Percentiles rank a stretch among this genome's conserved stretches.
Conservation (phyloP, 2,797 vertebrate genomes). For the Ptychadena robeensis region DNA sequence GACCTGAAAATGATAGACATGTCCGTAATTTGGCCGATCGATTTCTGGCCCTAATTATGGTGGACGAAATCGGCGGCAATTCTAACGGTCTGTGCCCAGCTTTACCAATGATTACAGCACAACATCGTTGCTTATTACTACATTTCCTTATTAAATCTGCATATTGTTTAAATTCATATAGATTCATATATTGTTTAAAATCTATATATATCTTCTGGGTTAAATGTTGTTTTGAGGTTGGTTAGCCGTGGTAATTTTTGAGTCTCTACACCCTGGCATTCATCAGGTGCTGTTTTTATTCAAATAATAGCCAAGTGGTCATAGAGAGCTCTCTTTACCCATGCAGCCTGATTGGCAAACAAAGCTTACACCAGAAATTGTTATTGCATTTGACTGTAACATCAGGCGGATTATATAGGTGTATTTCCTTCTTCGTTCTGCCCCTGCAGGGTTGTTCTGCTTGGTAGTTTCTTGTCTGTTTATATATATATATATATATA, state of each 20-base stretch:
- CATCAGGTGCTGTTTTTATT: constrained; percentile 23
- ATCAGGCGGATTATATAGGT: neutral
- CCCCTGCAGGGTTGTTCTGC: neutral
- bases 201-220: too few relatives aligned
- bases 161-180: neutral
- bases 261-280: neutral
- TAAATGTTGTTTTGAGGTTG: neutral
- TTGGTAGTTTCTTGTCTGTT: neutral
- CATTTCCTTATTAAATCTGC: neutral
- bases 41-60: too few relatives aligned
- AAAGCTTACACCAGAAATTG: neutral
- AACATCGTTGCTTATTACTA: too few relatives aligned
- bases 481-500: too few relatives aligned
- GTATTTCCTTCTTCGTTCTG: neutral
- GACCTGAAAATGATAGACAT: too few relatives aligned
- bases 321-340: neutral
- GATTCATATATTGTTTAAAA: too few relatives aligned
- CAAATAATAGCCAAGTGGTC: neutral
- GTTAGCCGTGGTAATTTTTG: neutral
- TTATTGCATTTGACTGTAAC: neutral
- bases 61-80: too few relatives aligned
- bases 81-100: too few relatives aligned
- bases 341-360: neutral
- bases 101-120: too few relatives aligned
- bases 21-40: too few relatives aligned